Evolutionary conservation across 1,140 invertebrate species (phyloP).

Genomic region (Caenorhabditis brenneri): DNA sequence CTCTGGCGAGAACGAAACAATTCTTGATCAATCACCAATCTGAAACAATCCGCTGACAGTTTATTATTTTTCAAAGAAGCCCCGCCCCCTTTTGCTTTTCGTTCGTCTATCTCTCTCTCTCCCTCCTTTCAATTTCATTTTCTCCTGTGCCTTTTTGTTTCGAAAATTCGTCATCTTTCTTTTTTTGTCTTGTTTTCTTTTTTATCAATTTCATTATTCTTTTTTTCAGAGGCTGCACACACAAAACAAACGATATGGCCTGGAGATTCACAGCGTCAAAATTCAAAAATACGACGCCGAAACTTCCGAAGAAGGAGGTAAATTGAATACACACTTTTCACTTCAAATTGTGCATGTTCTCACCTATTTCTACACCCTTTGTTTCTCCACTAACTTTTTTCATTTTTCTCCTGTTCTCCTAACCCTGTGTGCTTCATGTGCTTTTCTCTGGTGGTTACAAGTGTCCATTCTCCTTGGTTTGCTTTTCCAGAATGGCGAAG

Average conservation of each 20-base stretch:
- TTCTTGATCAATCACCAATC: too few species aligned
- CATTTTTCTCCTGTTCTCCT: background rate
- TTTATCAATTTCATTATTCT: background rate
- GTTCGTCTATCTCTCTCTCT: background rate
- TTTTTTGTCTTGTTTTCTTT: background rate
- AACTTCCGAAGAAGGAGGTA: slow-evolving; percentile 72
- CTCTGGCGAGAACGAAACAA: too few species aligned
- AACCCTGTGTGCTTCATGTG: background rate
- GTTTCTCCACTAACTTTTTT: background rate
- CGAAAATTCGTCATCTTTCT: background rate
- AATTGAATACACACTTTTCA: background rate
- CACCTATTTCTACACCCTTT: background rate
- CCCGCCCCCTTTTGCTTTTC: background rate
- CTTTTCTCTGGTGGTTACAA: too few species aligned
- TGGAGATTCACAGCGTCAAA: slow-evolving; percentile 73
- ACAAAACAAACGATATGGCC: slow-evolving; percentile 53
- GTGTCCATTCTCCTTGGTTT: background rate
- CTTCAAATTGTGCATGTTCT: background rate
- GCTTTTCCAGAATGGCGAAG: background rate
- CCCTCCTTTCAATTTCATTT: too few species aligned
- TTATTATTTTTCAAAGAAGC: background rate
- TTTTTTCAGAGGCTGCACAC: background rate
- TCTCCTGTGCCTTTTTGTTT: background rate
- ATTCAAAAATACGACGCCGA: slow-evolving; percentile 72
- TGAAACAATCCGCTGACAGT: too few species aligned